phyloP scores from a whole-genome alignment of 2,888 invertebrate species.

The Dastarcus helophoroides region DNA sequence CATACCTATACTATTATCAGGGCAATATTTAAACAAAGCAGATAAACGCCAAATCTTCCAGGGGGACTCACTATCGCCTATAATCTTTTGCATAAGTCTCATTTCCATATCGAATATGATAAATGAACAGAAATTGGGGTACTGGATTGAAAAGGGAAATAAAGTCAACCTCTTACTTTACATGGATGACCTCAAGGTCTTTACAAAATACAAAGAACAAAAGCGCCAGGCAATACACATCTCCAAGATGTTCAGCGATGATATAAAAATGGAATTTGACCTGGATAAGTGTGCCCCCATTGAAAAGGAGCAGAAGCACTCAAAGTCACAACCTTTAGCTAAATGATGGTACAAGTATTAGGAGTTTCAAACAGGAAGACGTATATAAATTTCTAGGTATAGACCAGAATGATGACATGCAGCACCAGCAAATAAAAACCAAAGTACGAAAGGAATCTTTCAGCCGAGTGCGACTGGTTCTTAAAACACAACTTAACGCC shows the following conservation, averaged over 20 bases:
- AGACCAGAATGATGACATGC: conserved; percentile 4
- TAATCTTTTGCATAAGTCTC: conserved; percentile 12
- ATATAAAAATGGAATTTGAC: conserved; percentile 7
- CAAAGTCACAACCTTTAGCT: conserved; percentile 1
- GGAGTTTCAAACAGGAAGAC: conserved; percentile 5
- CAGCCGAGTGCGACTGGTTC: conserved; percentile 8
- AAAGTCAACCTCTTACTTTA: conserved; percentile 15
- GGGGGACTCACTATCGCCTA: conserved; percentile 12
- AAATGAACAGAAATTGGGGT: conserved; percentile 6
- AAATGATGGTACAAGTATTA: conserved; percentile 4
- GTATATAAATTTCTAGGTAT: conserved; percentile 10
- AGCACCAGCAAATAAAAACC: conserved; percentile 2
- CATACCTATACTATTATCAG: not conserved
- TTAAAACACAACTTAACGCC: conserved; percentile 9
- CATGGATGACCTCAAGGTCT: conserved; percentile 14
- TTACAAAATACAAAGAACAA: conserved; percentile 3
- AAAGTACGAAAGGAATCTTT: no score
- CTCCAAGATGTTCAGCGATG: conserved; percentile 4
- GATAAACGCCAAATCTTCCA: conserved; percentile 12
- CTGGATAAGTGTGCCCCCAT: conserved; percentile 7
- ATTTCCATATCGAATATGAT: conserved; percentile 10
- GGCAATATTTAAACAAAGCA: not conserved
- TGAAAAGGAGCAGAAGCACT: conserved; percentile 5
- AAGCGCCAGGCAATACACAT: conserved; percentile 12
- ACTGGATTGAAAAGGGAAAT: conserved; percentile 5